These are phyloP conservation scores for Seriola quinqueradiata DNA, from an alignment of 2,113 vertebrate genomes.

Conservation along the genomic window DNA sequence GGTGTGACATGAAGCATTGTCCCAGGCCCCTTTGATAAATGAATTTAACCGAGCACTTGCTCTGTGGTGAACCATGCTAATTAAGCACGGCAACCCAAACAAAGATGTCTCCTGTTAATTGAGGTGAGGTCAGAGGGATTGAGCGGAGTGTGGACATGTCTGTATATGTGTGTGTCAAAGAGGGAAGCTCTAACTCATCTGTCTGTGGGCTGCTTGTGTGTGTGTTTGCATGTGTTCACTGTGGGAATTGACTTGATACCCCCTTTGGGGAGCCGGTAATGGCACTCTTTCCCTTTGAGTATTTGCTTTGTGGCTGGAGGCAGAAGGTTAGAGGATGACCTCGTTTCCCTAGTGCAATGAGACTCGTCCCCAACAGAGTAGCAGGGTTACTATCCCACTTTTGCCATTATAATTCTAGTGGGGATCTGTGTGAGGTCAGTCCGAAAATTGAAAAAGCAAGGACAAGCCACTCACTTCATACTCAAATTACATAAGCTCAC, in stretches of 20 bases:
- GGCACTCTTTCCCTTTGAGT: slow-evolving; percentile 65
- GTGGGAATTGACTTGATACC: slow-evolving; percentile 72
- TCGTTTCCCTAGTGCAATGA: slow-evolving; percentile 70
- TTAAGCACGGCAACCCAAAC: slow-evolving; percentile 71
- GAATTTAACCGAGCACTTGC: slow-evolving; percentile 64
- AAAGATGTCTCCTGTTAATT: slow-evolving; percentile 70
- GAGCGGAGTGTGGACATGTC: slow-evolving; percentile 54
- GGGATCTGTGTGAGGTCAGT: slow-evolving; percentile 65
- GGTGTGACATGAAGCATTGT: slow-evolving; percentile 64
- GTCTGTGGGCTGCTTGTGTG: slow-evolving; percentile 34
- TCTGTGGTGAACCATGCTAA: slow-evolving; percentile 72
- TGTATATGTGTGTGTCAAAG: slow-evolving; percentile 21
- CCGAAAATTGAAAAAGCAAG: slow-evolving; percentile 55
- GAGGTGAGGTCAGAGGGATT: slow-evolving; percentile 68
- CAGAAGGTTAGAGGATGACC: slow-evolving; percentile 75
- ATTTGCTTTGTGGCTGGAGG: slow-evolving; percentile 60
- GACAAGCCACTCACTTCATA: slow-evolving; percentile 51
- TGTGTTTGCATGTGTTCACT: slow-evolving; percentile 49
- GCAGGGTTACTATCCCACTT: slow-evolving; percentile 49
- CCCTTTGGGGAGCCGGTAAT: slow-evolving; percentile 74
- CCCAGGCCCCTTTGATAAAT: slow-evolving; percentile 71
- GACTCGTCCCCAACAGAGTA: slow-evolving; percentile 52
- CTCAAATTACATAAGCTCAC: slow-evolving; percentile 74
- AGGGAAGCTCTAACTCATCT: slow-evolving; percentile 43
- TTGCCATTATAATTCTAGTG: slow-evolving; percentile 65